Evolutionary conservation across 2,113 vertebrate species (phyloP), one percentile per base, ranked within the genome.

Genomic region (Coturnix japonica): DNA sequence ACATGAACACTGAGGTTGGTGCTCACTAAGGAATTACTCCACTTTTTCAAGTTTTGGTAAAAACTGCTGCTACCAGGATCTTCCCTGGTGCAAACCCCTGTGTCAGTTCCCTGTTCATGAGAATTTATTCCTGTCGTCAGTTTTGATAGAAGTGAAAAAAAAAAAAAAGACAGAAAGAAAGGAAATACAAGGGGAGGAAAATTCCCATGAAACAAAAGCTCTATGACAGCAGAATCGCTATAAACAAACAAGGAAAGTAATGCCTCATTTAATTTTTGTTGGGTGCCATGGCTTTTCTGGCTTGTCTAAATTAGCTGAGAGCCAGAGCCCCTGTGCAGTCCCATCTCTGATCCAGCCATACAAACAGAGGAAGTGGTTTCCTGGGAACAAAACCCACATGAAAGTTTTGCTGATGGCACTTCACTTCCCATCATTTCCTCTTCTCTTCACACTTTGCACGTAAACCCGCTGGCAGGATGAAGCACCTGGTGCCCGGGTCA

Each of bases 361-460:
- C 92, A 95, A 94, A 94, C 92, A 96, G 87, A 97, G 96, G 95
- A 96, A 96, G 87, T 94, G 92, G 91, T 83, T 95, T 94, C 94
- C 94, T 95, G 93, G 94, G 97, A 96, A 93, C 89, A 73, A 85
- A 96, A 93, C 71, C 91, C 95, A 89, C 90, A 77, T 85, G 66
- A 93, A 96, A 94, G 85, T 80, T 90, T 49, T 95, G 92, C 87
- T 90, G 93, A 57, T 70, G 81, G 57, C 41, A 69, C 71, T 73
- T 31, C 37, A 28, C 73, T 86, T 92, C 71, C 90, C 59, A 1
- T 44, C 77, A 33, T 59, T 90, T 95, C 91, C 86, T 95, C 64
- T 76, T 49, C 66, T 57, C 51, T 81, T 26, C 85, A 51, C 91
- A 31, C 67, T 82, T 93, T 85, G 67, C 85, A 56, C 41, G 1